Base-by-base conservation (phyloP, 2,797 vertebrate genomes). In the Sebastes taczanowskii region DNA sequence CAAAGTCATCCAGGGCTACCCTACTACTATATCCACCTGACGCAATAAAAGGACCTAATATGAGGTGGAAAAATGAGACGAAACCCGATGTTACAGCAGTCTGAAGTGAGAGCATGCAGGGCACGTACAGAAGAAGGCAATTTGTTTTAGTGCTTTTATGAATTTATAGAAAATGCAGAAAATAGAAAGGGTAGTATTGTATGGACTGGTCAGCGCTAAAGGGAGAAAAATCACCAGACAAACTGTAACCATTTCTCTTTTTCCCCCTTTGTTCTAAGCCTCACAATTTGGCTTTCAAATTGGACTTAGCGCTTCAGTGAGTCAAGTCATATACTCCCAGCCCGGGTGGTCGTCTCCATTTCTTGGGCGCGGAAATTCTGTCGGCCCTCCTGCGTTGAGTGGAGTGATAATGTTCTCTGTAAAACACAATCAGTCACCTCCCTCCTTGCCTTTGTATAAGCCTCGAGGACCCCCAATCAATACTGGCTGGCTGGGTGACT, bases 371-470 rank as follows among this genome's bases (percentile, higher is more conserved):
- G 85, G 90, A 94, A 90, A 92, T 91, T 92, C 90, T 90, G 89
- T 88, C 84, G 81, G 89, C 87, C 86, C 91, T 90, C 90, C 92
- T 74, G 90, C 81, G 78, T 89, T 86, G 91, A 92, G 92, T 67
- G 91, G 95, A 96, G 94, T 95, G 92, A 96, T 96, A 95, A 96
- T 96, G 93, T 95, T 94, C 94, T 95, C 94, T 95, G 94, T 96
- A 96, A 95, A 96, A 96, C 94, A 96, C 95, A 95, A 95, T 96
- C 94, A 95, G 92, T 96, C 94, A 95, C 91, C 89, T 93, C 90
- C 91, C 88, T 88, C 88, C 94, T 91, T 83, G 90, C 90, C 92
- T 94, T 95, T 94, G 94, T 94, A 80, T 95, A 95, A 95, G 94
- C 91, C 93, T 94, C 74, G 71, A 93, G 92, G 90, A 95, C 88